Conservation (phyloP, 2,113 vertebrate genomes). For the Taurulus bubalis region DNA sequence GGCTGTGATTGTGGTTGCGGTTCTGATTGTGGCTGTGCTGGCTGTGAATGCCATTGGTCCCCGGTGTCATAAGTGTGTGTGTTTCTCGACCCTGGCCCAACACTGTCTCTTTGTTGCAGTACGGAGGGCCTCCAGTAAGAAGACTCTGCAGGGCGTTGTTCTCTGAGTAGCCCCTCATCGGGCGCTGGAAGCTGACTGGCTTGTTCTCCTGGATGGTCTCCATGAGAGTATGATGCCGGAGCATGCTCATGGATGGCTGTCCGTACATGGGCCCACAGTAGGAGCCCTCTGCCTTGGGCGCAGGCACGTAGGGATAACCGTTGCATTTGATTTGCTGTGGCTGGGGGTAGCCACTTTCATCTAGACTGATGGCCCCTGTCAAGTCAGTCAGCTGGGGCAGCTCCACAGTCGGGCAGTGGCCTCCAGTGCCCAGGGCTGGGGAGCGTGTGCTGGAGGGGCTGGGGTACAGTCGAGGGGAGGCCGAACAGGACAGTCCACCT, state of each 20-base stretch:
- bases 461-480: constrained; percentile 92
- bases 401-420: constrained; percentile 89
- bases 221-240: constrained; percentile 92
- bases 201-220: constrained; percentile 99
- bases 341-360: constrained; percentile 82
- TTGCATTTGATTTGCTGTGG: constrained; percentile 79
- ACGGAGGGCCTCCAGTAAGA: constrained; percentile 87
- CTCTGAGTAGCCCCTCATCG: constrained; percentile 87
- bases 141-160: constrained; percentile 92
- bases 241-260: constrained; percentile 87
- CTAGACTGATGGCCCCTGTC: constrained; percentile 90
- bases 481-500: constrained; percentile 85
- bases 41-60: constrained; percentile 68
- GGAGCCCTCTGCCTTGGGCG: constrained; percentile 86
- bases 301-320: constrained; percentile 85
- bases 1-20: constrained; percentile 68
- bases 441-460: constrained; percentile 93
- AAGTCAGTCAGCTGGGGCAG: constrained; percentile 92
- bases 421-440: constrained; percentile 88
- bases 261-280: constrained; percentile 89
- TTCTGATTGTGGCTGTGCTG: constrained; percentile 79
- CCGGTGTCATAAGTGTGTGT: constrained; percentile 77
- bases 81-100: constrained; percentile 73
- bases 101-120: constrained; percentile 79
- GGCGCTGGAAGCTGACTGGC: constrained; percentile 90